These are phyloP conservation scores for Platysternon megacephalum DNA, from an alignment of 2,113 vertebrate species.

Conservation along the genomic window DNA sequence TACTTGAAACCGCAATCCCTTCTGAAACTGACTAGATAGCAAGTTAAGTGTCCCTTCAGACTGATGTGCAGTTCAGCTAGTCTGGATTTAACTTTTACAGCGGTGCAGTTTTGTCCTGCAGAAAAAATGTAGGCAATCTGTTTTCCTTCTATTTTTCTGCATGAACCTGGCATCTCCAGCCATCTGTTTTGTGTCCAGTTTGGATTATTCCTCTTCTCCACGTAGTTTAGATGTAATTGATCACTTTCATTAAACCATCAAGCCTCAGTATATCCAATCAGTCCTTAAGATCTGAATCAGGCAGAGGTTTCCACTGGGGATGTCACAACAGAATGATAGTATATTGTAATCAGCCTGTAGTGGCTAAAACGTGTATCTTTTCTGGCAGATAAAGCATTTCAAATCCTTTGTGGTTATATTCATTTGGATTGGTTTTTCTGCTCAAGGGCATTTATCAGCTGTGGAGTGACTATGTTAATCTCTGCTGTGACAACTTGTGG, in stretches of 20 bases:
- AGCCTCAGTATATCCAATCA: fast-evolving
- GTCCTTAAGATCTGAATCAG: fast-evolving
- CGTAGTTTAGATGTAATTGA: fast-evolving
- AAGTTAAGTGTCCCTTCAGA: fast-evolving
- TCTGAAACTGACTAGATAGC: fast-evolving
- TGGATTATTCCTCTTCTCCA: fast-evolving
- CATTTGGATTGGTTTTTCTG: neutral
- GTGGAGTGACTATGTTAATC: neutral
- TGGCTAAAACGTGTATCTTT: fast-evolving
- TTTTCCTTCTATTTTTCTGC: neutral
- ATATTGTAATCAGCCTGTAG: fast-evolving
- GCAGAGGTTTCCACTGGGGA: fast-evolving
- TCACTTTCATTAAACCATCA: fast-evolving
- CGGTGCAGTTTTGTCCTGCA: fast-evolving
- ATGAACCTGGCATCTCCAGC: neutral
- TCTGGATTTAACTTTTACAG: neutral
- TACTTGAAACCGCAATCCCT: neutral
- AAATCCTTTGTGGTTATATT: neutral
- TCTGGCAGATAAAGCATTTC: fast-evolving
- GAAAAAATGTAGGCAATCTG: too few species aligned
- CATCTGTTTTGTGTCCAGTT: neutral
- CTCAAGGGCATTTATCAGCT: neutral
- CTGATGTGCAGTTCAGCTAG: fast-evolving
- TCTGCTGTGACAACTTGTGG: neutral
- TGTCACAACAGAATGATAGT: fast-evolving